Evolutionary conservation across 2,113 vertebrate genomes (phyloP).

Genomic region (Chelonoidis abingdonii): DNA sequence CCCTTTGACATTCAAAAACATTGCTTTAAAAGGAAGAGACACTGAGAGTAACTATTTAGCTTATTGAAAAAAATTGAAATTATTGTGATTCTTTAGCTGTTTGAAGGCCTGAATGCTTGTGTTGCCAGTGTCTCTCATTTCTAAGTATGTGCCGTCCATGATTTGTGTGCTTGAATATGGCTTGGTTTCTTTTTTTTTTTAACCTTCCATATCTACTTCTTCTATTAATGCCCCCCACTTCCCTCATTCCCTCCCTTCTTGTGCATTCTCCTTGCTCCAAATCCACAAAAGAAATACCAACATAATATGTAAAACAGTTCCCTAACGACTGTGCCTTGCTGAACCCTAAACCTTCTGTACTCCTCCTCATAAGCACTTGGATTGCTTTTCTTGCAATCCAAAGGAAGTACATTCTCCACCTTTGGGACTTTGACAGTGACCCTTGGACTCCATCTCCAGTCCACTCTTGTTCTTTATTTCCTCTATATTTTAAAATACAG

Average conservation of each 20-base stretch:
- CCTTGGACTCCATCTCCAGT: not conserved
- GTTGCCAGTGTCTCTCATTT: not conserved
- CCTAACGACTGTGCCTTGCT: not conserved
- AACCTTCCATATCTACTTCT: not conserved
- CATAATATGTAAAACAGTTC: not conserved
- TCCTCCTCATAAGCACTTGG: not conserved
- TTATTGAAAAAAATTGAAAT: not conserved
- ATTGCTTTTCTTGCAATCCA: not conserved
- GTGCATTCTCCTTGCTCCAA: not conserved
- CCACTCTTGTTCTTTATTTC: not conserved
- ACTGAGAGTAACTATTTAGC: not conserved
- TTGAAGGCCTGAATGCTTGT: not conserved
- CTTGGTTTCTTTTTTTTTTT: not conserved
- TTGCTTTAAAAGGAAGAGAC: not conserved
- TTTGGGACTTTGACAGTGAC: not conserved
- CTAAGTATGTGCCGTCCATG: not conserved
- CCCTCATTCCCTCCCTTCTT: not conserved
- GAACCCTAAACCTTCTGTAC: not conserved
- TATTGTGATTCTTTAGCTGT: not conserved
- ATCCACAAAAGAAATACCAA: not conserved
- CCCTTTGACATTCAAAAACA: not conserved
- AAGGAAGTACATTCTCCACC: not conserved
- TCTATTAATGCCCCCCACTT: not conserved
- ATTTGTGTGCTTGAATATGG: not conserved
- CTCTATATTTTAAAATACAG: not conserved